Conservation (phyloP, 1,140 invertebrate species). For the Cephus cinctus region DNA sequence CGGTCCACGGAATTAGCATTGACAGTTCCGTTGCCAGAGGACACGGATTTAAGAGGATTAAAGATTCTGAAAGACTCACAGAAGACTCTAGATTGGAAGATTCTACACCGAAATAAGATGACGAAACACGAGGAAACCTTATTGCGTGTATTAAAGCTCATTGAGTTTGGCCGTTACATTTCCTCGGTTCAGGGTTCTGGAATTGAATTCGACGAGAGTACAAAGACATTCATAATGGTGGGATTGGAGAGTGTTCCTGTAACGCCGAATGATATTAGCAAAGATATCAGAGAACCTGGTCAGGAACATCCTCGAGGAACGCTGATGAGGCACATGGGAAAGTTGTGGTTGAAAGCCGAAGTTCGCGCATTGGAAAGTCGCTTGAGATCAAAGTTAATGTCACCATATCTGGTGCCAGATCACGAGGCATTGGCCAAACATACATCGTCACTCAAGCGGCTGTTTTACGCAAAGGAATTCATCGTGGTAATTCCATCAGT, state of each 20-base stretch:
- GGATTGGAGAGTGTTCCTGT: conserved; percentile 25
- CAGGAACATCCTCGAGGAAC: conserved; percentile 44
- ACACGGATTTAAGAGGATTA: conserved; percentile 68
- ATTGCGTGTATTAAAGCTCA: conserved; percentile 66
- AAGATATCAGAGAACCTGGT: conserved; percentile 32
- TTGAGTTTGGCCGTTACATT: conserved; percentile 72
- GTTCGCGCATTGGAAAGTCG: conserved; percentile 68
- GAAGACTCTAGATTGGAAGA: conserved; percentile 66
- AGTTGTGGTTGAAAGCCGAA: conserved; percentile 73
- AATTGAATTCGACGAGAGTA: conserved; percentile 60
- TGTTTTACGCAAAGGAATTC: conserved; percentile 74
- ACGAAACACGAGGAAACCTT: conserved; percentile 66
- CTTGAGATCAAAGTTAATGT: conserved; percentile 54
- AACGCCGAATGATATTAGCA: conserved; percentile 43
- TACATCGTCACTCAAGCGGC: conserved; percentile 73
- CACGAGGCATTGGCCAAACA: conserved; percentile 69
- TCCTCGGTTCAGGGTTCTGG: conserved; percentile 62
- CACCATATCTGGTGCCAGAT: conserved; percentile 76
- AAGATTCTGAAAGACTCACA: conserved; percentile 67
- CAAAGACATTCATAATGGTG: conserved; percentile 16
- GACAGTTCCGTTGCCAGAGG: conserved; percentile 69
- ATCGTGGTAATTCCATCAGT: conserved; percentile 77
- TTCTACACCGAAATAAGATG: conserved; percentile 59
- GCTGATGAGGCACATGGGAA: conserved; percentile 72
- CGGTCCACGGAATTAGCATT: no score